phyloP scores from a whole-genome alignment of 2,113 vertebrate species.

The Camelus dromedarius region DNA sequence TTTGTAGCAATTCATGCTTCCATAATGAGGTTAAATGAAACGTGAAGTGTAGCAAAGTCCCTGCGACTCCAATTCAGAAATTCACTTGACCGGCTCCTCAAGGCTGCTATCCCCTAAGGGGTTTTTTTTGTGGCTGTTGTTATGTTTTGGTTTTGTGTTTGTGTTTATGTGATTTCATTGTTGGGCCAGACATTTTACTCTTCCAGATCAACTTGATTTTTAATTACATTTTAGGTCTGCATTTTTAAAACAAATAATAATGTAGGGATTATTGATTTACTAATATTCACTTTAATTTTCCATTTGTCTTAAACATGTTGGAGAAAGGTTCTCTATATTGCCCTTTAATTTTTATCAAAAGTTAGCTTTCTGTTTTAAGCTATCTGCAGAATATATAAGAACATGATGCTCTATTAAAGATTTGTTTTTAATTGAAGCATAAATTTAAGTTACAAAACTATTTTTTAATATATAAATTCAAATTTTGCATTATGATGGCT shows the following conservation, averaged over 20 bases:
- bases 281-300: slow-evolving; percentile 22
- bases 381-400: not conserved
- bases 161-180: slow-evolving; percentile 57
- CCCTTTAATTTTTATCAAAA: slow-evolving; percentile 30
- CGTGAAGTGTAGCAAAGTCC: slow-evolving; percentile 85
- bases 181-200: slow-evolving; percentile 13
- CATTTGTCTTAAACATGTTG: slow-evolving; percentile 21
- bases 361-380: slow-evolving; percentile 43
- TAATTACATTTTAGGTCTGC: slow-evolving; percentile 23
- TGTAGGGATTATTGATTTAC: not conserved
- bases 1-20: slow-evolving; percentile 91
- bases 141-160: not conserved
- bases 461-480: not conserved
- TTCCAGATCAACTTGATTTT: not conserved
- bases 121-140: not conserved
- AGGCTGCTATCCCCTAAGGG: slow-evolving; percentile 3
- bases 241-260: not conserved
- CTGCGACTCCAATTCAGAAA: slow-evolving; percentile 79
- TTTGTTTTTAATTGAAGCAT: slow-evolving; percentile 10
- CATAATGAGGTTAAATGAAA: slow-evolving; percentile 92
- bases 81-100: slow-evolving; percentile 58
- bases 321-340: not conserved
- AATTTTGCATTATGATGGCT: not conserved
- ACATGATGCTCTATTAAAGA: not conserved
- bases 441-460: slow-evolving; percentile 16